Conservation (phyloP, 2,797 vertebrate genomes). For the Anguilla megastoma region DNA sequence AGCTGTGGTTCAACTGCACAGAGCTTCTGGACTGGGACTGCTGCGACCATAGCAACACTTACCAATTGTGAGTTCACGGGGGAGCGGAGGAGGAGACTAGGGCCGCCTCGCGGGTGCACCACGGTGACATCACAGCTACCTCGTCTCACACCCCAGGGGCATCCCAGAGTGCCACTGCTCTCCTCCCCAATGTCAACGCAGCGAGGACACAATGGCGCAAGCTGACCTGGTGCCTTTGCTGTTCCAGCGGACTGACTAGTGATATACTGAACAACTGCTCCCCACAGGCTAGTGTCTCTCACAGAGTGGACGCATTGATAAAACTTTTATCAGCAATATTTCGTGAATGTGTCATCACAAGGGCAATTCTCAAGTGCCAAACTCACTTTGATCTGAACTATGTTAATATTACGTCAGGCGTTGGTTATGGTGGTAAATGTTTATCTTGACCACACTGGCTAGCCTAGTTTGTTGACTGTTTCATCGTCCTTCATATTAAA, state of each 20-base stretch:
- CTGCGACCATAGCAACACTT: slow-evolving; percentile 65
- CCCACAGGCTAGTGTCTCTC: background rate
- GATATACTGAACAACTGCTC: background rate
- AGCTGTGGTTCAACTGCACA: slow-evolving; percentile 82
- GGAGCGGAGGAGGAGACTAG: background rate
- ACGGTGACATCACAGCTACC: background rate
- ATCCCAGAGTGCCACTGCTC: background rate
- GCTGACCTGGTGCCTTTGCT: background rate
- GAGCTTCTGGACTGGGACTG: slow-evolving; percentile 85
- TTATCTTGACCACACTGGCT: background rate
- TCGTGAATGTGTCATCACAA: background rate
- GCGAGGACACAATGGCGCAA: background rate
- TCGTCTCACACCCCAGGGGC: background rate
- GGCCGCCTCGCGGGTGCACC: background rate
- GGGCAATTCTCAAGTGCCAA: background rate
- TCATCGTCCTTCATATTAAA: background rate
- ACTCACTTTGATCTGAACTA: background rate
- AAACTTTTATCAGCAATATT: background rate
- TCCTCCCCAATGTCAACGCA: background rate
- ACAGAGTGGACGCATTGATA: background rate
- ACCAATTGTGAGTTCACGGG: slow-evolving; percentile 62
- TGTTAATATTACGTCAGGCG: too few relatives aligned
- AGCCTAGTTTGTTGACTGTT: background rate
- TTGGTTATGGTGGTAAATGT: background rate
- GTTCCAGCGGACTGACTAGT: background rate